Base-by-base conservation (phyloP, 2,797 vertebrate species). In the Hippocampus kuda region DNA sequence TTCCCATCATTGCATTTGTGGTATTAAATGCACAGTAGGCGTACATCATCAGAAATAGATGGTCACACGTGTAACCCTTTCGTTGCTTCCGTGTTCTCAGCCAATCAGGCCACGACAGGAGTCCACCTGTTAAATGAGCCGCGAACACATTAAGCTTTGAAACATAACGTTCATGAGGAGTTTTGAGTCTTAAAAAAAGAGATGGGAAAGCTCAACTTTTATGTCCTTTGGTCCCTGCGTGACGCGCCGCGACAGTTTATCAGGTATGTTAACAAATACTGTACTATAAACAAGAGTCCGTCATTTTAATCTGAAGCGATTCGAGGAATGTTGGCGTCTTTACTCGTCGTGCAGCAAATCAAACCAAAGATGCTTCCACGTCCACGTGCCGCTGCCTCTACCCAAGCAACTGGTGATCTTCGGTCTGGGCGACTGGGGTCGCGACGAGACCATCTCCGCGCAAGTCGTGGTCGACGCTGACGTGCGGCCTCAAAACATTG, bases 351-450 rank as follows among this genome's bases (percentile, higher is more conserved):
- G 24, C 81, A 96, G 94, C 70, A 93, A 92, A 67, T 84, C 90
- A 42, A 88, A 85, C 79, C 88, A 86, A 48, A 87, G 78, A 77
- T 79, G 79, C 69, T 96, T 92, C 76, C 93, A 94, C 69, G 89
- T 91, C 0, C 91, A 91, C 76, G 56, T 97, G 68, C 93, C 93
- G 0, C 84, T 94, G 74, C 94, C 94, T 0, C 78, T 95, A 12
- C 94, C 94, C 1, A 84, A 83, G 48, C 91, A 92, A 70, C 84
- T 95, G 72, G 82, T 95, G 68, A 83, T 96, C 72, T 95, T 96
- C 0, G 88, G 91, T 2, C 77, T 96, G 1, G 94, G 94, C 41
- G 91, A 94, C 42, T 95, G 94, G 94, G 86, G 72, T 46, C 78
- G 83, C 9, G 68, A 67, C 0, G 87, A 91, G 46, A 85, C 86